Evolutionary conservation across 1,140 invertebrate species (phyloP).

Genomic region (Cyclina sinensis): DNA sequence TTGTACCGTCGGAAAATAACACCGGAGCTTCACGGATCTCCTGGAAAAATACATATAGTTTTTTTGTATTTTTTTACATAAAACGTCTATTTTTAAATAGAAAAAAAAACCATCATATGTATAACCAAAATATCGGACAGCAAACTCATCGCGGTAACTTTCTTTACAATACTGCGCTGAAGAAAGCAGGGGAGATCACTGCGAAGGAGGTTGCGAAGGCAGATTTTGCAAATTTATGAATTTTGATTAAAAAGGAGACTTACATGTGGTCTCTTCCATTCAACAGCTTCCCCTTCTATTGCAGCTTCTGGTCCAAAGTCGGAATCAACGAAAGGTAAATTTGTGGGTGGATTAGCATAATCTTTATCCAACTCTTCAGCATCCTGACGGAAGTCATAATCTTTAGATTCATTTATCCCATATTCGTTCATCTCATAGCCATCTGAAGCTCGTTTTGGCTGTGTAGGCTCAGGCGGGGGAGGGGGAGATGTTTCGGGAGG

Average conservation of each 20-base stretch:
- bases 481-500: conserved; percentile 25
- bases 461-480: conserved; percentile 16
- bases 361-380: conserved; percentile 42
- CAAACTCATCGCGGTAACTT: no score
- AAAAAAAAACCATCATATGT: no score
- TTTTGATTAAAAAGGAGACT: background rate
- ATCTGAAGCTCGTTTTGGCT: background rate
- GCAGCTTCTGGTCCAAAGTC: conserved; percentile 48
- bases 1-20: conserved; percentile 81
- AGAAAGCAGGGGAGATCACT: no score
- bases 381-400: conserved; percentile 35
- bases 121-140: no score
- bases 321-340: conserved; percentile 28
- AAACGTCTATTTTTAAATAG: no score
- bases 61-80: no score
- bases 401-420: conserved; percentile 16
- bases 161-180: no score
- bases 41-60: no score
- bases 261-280: conserved; percentile 61
- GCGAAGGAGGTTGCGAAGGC: no score
- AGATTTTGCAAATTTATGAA: background rate
- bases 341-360: conserved; percentile 8
- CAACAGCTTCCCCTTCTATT: conserved; percentile 47
- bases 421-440: conserved; percentile 15
- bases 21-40: conserved; percentile 76